phyloP scores from a whole-genome alignment of 1,140 invertebrate genomes.

The Steinernema khuongi region DNA sequence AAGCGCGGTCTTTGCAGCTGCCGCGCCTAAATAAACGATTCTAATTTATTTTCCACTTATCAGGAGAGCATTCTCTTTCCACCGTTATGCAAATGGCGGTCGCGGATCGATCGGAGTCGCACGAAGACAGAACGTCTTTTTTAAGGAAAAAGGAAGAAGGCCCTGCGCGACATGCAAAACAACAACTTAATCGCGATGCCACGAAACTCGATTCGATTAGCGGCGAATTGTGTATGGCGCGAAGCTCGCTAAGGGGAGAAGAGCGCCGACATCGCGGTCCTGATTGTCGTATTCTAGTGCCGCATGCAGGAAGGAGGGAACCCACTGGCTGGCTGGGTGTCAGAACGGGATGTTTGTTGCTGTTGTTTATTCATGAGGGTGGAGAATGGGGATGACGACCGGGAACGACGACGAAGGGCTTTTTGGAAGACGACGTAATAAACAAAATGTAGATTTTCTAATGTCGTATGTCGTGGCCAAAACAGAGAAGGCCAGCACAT shows the following conservation, averaged over 20 bases:
- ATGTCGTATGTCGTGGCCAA: no score
- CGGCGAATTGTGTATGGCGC: neutral
- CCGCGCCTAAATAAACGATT: no score
- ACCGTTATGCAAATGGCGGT: neutral
- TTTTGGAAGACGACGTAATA: no score
- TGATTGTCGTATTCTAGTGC: neutral
- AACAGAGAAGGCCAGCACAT: no score
- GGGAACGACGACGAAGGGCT: neutral
- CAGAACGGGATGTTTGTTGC: slow-evolving; percentile 2
- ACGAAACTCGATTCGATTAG: neutral
- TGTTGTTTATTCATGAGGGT: slow-evolving; percentile 1
- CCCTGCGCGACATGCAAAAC: neutral
- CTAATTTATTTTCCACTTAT: no score
- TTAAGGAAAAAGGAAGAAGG: no score
- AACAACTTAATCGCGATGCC: neutral
- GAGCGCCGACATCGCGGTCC: no score
- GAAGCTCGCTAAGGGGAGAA: neutral
- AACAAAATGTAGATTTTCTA: no score
- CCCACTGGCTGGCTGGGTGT: neutral
- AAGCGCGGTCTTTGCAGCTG: no score
- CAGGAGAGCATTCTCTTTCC: no score
- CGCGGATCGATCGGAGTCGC: neutral
- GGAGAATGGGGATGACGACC: slow-evolving; percentile 1
- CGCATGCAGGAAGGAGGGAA: neutral
- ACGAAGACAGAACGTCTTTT: no score